These are phyloP conservation scores for Corythaeola cristata DNA, from an alignment of 2,113 vertebrate species.

Conservation along the genomic window DNA sequence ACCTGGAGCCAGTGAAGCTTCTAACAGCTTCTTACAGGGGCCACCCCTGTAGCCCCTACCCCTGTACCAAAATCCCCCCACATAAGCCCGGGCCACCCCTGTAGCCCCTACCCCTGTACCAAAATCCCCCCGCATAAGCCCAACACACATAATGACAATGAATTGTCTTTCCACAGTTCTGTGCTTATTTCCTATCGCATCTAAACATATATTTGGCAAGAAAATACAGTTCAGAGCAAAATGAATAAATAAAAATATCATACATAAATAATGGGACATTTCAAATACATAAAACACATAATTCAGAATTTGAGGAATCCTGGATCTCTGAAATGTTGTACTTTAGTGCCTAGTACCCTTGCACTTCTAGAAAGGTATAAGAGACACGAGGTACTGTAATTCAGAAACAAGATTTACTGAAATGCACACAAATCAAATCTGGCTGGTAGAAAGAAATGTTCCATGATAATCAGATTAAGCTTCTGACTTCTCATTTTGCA, in stretches of 20 bases:
- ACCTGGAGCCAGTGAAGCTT: no score
- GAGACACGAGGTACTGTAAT: neutral
- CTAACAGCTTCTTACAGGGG: no score
- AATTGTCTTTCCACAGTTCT: neutral
- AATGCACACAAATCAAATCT: neutral
- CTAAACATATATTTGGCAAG: neutral
- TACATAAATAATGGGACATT: neutral
- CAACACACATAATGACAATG: neutral
- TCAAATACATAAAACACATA: neutral
- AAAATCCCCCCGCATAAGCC: no score
- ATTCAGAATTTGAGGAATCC: neutral
- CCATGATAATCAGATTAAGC: neutral
- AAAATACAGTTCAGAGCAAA: neutral
- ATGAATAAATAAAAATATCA: neutral
- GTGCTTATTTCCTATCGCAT: neutral
- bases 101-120: no score
- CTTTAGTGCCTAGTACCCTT: neutral
- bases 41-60: no score
- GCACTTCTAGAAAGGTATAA: neutral
- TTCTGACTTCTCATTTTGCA: neutral
- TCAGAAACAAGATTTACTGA: neutral
- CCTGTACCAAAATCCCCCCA: no score
- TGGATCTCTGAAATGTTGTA: neutral
- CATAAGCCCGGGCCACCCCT: no score
- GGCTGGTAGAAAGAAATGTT: neutral